Conservation (phyloP, 2,888 invertebrate genomes). For the Ditylenchus weischeri region DNA sequence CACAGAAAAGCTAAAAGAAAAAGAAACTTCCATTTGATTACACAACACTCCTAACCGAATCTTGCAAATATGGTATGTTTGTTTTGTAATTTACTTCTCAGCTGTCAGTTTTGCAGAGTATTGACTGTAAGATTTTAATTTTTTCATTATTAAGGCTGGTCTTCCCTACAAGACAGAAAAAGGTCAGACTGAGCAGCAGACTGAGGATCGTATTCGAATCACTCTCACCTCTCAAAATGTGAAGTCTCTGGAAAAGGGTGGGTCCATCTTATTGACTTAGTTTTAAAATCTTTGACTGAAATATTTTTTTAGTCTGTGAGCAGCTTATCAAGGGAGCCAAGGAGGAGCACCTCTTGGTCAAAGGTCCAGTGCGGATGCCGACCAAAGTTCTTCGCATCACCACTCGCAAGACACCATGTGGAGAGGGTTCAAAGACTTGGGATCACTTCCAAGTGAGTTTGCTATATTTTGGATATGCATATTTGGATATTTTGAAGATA, state of each 20-base stretch:
- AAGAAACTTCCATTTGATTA: constrained; percentile 35
- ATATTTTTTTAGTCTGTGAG: constrained; percentile 73
- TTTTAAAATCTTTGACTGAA: not conserved
- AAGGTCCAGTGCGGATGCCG: constrained; percentile 98
- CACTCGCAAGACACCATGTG: constrained; percentile 97
- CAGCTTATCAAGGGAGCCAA: constrained; percentile 94
- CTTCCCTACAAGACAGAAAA: constrained; percentile 25
- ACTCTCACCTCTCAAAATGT: constrained; percentile 96
- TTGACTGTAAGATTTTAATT: not conserved
- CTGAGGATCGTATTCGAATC: constrained; percentile 73
- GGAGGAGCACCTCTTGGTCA: constrained; percentile 90
- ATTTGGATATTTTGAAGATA: too few species aligned
- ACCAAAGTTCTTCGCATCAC: constrained; percentile 96
- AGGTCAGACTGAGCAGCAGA: constrained; percentile 20
- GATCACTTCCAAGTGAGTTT: constrained; percentile 70
- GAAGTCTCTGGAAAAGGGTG: constrained; percentile 88
- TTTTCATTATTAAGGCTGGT: constrained; percentile 21
- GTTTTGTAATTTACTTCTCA: too few species aligned
- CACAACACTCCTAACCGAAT: constrained; percentile 1
- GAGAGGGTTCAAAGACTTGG: constrained; percentile 99
- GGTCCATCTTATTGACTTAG: constrained; percentile 23
- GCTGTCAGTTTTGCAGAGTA: not conserved
- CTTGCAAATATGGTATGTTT: constrained; percentile 14
- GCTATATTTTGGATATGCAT: too few species aligned
- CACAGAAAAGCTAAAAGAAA: constrained; percentile 56